Base-by-base conservation (phyloP, 2,797 vertebrate species). In the Platyrinchus mystaceus region DNA sequence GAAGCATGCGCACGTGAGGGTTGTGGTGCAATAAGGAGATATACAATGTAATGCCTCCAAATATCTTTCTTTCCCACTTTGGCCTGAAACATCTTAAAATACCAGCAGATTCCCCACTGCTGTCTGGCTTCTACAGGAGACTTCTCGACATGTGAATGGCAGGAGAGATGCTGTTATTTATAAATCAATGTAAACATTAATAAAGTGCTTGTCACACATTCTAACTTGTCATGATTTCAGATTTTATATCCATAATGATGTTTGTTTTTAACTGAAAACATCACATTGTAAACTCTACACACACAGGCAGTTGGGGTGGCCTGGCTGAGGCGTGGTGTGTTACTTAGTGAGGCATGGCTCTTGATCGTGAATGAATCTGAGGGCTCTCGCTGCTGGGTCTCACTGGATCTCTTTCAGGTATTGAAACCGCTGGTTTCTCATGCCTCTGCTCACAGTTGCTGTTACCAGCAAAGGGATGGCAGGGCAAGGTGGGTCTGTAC, bases 181-280 rank as follows among this genome's bases (percentile, higher is more conserved):
- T 80, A 91, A 86, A 73, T 73, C 66, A n/a, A 34, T 63, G 62
- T 44, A 92, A 89, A 89, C 34, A 71, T 85, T 87, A 75, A 76
- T 55, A 37, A 88, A 69, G 20, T 85, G 44, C 23, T 32, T 10
- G 18, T 81, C 84, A 56, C 58, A 41, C 7, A 6, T 66, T 67
- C 68, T 71, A 94, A 49, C n/a, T 83, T 4, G 0, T 28, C 3
- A 5, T 37, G 53, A 44, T 69, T 69, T 47, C 53, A 84, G 66
- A 89, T 93, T 89, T 93, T 81, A 28, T 64, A 63, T 47, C 60
- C 46, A 62, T 44, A 64, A 37, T 27, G 50, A 27, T 90, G 37
- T 77, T 92, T 85, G 70, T 87, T 89, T 97, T 84, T 84, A 77
- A 64, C 59, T 79, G 32, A 20, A 90, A 70, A 56, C 62, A 34